phyloP scores from a whole-genome alignment of 2,113 vertebrate genomes.

The Apteryx owenii region DNA sequence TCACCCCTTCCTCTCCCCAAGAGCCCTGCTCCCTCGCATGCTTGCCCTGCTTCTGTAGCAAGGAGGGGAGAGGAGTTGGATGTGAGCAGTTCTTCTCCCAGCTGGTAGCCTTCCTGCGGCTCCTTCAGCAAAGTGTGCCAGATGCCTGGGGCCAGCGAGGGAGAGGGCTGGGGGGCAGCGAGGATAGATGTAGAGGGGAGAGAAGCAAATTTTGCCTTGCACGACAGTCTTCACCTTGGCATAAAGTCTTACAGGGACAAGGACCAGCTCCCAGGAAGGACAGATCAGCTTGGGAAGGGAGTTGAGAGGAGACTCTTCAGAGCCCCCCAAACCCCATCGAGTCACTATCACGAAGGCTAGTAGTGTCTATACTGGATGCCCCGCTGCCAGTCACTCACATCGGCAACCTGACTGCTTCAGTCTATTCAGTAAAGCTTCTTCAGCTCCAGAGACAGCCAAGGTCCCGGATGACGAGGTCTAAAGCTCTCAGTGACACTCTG shows the following conservation, averaged over 20 bases:
- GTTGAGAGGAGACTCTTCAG: neutral
- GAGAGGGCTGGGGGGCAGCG: neutral
- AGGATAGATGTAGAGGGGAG: neutral
- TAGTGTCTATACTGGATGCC: neutral
- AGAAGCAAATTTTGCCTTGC: neutral
- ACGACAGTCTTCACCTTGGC: too few species aligned
- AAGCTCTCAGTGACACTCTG: conserved; percentile 17
- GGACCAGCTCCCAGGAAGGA: neutral
- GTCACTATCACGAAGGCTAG: neutral
- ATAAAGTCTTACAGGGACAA: neutral
- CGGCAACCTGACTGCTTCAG: neutral
- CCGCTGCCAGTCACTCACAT: neutral
- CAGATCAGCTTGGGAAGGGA: neutral
- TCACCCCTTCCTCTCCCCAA: neutral
- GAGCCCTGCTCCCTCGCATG: neutral
- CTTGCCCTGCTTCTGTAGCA: neutral
- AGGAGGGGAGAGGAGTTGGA: neutral
- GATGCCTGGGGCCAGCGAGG: neutral
- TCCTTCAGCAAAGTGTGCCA: neutral
- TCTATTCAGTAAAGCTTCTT: conserved; percentile 19
- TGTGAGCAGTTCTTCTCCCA: neutral
- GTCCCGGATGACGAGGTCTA: neutral
- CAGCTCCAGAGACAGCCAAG: accelerated
- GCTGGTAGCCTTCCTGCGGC: neutral
- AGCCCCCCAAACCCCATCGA: neutral